Evolutionary conservation across 2,888 invertebrate genomes (phyloP).

Genomic region (Lithosia quadra): DNA sequence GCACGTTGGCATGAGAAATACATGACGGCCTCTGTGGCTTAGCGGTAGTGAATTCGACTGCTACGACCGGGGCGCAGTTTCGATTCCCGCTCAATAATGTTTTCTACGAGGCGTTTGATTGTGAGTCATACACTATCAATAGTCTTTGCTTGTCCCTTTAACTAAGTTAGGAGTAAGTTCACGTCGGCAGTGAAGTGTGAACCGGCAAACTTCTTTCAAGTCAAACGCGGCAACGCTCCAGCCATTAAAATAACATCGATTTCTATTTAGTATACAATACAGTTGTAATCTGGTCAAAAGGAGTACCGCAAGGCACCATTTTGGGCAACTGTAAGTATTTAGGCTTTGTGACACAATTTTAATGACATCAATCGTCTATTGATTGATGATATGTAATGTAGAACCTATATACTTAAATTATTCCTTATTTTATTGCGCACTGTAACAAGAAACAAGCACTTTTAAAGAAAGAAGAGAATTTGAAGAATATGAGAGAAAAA

Average conservation of each 20-base stretch:
- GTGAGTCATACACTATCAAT: neutral
- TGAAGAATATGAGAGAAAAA: no score
- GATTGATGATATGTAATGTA: neutral
- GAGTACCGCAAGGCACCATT: neutral
- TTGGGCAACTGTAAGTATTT: neutral
- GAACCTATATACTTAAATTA: neutral
- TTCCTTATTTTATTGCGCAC: no score
- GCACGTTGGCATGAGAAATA: neutral
- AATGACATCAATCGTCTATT: neutral
- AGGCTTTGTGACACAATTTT: neutral
- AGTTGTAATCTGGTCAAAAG: neutral
- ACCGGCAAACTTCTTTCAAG: neutral
- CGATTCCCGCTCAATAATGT: neutral
- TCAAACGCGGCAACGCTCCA: no score
- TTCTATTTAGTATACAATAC: constrained; percentile 4
- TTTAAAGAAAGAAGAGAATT: no score
- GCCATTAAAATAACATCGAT: neutral
- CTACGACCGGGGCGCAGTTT: no score
- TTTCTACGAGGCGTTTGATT: neutral
- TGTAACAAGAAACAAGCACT: no score
- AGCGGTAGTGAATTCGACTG: no score
- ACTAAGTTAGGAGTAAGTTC: neutral
- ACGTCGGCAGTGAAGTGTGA: neutral
- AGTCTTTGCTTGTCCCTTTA: neutral
- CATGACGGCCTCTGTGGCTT: no score